phyloP scores from a whole-genome alignment of 2,113 vertebrate species.

The Cavia aperea region DNA sequence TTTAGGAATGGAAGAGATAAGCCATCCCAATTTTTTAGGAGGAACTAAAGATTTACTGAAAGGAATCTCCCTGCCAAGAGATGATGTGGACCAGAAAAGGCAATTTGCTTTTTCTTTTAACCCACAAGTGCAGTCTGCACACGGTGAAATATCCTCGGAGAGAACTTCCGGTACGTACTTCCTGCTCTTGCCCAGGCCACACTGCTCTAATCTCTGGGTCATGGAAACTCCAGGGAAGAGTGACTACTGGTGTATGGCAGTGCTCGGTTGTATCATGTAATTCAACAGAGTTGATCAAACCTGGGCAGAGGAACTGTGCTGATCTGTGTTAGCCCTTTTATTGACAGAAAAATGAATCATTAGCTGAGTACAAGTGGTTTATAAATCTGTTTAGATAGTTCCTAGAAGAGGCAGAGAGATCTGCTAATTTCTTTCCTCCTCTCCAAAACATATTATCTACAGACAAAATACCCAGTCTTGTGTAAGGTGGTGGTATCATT shows the following conservation, averaged over 20 bases:
- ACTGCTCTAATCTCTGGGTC: conserved; percentile 28
- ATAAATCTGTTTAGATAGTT: conserved; percentile 21
- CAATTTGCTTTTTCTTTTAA: neutral
- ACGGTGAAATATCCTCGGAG: neutral
- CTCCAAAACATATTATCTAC: neutral
- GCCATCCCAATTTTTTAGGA: neutral
- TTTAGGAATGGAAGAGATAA: neutral
- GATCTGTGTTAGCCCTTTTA: conserved; percentile 43
- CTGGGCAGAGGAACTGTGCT: conserved; percentile 10
- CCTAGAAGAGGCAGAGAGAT: conserved; percentile 33
- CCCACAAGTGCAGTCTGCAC: neutral
- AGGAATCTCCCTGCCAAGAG: neutral
- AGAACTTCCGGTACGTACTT: neutral
- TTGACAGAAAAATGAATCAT: conserved; percentile 62
- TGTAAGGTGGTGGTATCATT: neutral
- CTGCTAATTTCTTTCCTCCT: conserved; percentile 1
- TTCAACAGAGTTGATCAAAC: neutral
- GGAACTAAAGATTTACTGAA: neutral
- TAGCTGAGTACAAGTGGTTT: neutral
- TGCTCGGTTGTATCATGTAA: neutral
- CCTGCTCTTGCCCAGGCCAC: neutral
- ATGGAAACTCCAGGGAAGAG: neutral
- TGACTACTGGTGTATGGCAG: neutral
- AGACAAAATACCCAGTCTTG: neutral
- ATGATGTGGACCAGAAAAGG: conserved; percentile 27